A percentile compares a stretch with the other conserved stretches of the same genome.
phyloP scores from a whole-genome alignment of 2,888 invertebrate genomes.

The Lissonota sp. region DNA sequence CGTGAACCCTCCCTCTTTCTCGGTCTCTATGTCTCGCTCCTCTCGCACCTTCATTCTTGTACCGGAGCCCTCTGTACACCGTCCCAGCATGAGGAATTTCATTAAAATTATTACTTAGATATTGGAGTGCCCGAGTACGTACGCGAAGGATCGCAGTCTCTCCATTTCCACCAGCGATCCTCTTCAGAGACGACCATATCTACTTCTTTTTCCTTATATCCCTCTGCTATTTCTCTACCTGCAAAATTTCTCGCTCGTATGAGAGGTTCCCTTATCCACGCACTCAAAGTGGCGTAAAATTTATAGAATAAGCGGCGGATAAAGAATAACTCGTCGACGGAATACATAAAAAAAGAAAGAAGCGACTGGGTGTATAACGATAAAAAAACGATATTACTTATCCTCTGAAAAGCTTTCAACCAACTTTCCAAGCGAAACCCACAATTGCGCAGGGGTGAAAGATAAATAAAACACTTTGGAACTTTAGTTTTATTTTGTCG shows the following conservation, averaged over 20 bases:
- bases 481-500: background rate
- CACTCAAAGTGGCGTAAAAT: background rate
- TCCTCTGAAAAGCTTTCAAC: too few relatives aligned
- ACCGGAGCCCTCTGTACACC: slow-evolving; percentile 30
- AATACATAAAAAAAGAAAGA: background rate
- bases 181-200: slow-evolving; percentile 6
- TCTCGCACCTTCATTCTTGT: slow-evolving; percentile 16
- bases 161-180: slow-evolving; percentile 3
- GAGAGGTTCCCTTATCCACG: too few relatives aligned
- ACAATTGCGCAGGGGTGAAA: background rate
- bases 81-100: slow-evolving; percentile 78
- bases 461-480: background rate
- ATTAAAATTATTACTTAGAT: slow-evolving; percentile 82
- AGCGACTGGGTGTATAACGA: background rate
- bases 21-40: background rate
- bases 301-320: background rate
- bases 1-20: slow-evolving; percentile 10
- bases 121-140: slow-evolving; percentile 77
- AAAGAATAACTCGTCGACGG: too few relatives aligned
- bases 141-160: slow-evolving; percentile 75
- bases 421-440: too few relatives aligned
- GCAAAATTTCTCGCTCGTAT: background rate
- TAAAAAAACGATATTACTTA: background rate
- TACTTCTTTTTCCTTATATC: slow-evolving; percentile 3
- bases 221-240: background rate